Base-by-base conservation (phyloP, 2,888 invertebrate species). In the Rhopalosiphum nymphaeae region DNA sequence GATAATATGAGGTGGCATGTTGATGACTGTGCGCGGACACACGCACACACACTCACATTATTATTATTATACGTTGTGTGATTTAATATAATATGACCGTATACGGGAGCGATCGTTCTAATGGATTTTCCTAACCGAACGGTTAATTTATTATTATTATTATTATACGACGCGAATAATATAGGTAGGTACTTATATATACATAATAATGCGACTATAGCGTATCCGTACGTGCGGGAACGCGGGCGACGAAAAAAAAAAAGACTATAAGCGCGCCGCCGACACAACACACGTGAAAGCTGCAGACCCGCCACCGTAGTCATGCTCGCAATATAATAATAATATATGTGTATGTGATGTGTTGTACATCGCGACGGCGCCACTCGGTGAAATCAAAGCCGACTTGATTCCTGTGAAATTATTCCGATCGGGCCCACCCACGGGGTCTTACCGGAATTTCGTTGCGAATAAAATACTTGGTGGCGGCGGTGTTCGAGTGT, bases 321-420 rank as follows among this genome's bases (percentile, higher is more conserved):
- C 86, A 86, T 49, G 86, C 29, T 44, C 44, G 85, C 85, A 78
- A 78, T 78, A 21, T 78, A 78, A 78, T 36, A 78, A 67, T 29
- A 61, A 78, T 78, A n/a, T 78, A 36, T 78, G 78, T 78, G 21
- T 36, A 78, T 78, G 78, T 25, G 78, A 78, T 36, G 57, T 13
- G 89, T 49, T 53, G 67, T 42, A 78, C 78, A 36, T 13, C 26
- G 46, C 89, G 61, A 61, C 36, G 78, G 78, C 91, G 91, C 91
- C 91, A 49, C 67, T 91, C 91, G 78, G 78, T 78, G 67, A 78
- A 91, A 78, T 91, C 91, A 91, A 91, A 91, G 91, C 91, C 36
- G 36, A 67, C 67, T n/a, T n/a, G 90, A 90, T 90, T 90, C 61
- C 91, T 25, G 91, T 49, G 91, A 91, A 78, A 91, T 91, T 49